These are phyloP conservation scores for Protophormia terraenovae DNA, from an alignment of 2,888 invertebrate species.

Conservation along the genomic window DNA sequence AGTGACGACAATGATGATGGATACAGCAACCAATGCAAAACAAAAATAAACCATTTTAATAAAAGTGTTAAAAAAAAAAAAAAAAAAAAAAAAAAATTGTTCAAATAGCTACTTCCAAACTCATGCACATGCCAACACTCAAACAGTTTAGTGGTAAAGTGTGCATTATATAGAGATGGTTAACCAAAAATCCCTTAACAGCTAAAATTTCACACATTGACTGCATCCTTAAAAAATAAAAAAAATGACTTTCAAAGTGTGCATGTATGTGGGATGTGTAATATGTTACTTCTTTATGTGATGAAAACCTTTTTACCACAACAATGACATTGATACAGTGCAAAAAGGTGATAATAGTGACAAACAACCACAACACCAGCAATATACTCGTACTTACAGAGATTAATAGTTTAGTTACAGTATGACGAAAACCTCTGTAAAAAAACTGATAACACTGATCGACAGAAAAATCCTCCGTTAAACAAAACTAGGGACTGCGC, in stretches of 20 bases:
- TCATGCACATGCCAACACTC: not conserved
- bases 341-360: conserved; percentile 22
- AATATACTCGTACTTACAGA: not conserved
- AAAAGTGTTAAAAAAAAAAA: conserved; percentile 37
- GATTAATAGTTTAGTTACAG: not conserved
- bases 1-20: conserved; percentile 11
- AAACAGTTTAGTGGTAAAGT: conserved; percentile 37
- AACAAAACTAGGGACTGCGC: no score
- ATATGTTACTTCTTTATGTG: not conserved
- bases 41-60: conserved; percentile 37
- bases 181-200: conserved; percentile 66
- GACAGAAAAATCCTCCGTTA: no score
- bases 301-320: conserved; percentile 30
- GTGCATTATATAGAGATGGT: conserved; percentile 43
- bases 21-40: conserved; percentile 5
- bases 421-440: no score
- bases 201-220: conserved; percentile 55
- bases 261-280: not conserved
- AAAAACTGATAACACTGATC: no score
- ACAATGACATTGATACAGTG: conserved; percentile 51
- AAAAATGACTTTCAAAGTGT: not conserved
- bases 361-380: conserved; percentile 10
- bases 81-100: not conserved
- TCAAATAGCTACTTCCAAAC: not conserved
- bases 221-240: not conserved